Percentiles rank a stretch among this genome's conserved stretches.
Conservation (phyloP, 2,888 invertebrate genomes). For the Vannuccia rotundouncinata region DNA sequence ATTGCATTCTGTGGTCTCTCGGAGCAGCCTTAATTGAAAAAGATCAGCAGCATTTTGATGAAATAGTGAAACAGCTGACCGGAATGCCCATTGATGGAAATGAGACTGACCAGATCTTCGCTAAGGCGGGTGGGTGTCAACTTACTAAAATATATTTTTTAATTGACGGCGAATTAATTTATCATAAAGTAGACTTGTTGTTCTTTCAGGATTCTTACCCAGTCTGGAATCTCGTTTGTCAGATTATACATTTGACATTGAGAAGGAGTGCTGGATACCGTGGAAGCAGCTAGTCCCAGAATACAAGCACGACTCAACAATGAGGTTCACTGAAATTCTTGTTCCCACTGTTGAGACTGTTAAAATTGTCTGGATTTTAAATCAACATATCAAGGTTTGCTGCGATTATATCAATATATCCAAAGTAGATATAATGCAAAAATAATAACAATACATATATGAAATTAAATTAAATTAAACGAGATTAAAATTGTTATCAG, state of each 20-base stretch:
- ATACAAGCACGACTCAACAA: slow-evolving; percentile 32
- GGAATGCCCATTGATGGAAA: background rate
- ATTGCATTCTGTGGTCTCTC: slow-evolving; percentile 39
- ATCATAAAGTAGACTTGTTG: no score
- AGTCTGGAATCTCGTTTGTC: slow-evolving; percentile 32
- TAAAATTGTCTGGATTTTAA: slow-evolving; percentile 37
- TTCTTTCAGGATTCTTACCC: slow-evolving; percentile 39
- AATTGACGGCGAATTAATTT: no score
- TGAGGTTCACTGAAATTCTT: slow-evolving; percentile 39
- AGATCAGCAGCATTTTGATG: slow-evolving; percentile 34
- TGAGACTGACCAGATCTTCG: background rate
- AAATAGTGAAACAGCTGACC: slow-evolving; percentile 32
- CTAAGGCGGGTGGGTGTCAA: slow-evolving; percentile 2
- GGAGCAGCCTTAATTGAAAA: slow-evolving; percentile 35
- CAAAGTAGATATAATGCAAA: no score
- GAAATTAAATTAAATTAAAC: no score
- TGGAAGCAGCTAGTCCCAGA: slow-evolving; percentile 39
- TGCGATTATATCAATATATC: no score
- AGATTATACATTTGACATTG: slow-evolving; percentile 38
- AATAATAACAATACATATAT: no score
- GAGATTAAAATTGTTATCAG: no score
- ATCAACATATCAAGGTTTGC: slow-evolving; percentile 20
- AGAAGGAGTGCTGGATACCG: slow-evolving; percentile 37
- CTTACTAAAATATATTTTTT: no score
- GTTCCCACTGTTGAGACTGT: slow-evolving; percentile 41